Conservation (phyloP, 2,888 invertebrate species). For the Lagria hirta region DNA sequence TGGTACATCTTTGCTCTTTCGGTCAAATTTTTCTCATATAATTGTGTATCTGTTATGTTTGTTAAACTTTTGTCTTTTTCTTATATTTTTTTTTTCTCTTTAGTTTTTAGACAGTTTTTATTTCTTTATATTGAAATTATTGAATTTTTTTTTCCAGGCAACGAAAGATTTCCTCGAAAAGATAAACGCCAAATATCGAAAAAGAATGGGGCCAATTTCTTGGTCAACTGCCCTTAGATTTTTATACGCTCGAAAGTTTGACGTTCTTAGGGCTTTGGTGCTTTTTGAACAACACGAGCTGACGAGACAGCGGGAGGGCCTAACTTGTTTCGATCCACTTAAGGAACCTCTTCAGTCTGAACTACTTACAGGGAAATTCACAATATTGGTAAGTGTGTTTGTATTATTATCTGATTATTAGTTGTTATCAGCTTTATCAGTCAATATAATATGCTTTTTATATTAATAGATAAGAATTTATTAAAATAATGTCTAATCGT, state of each 20-base stretch:
- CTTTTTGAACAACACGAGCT: slow-evolving; percentile 93
- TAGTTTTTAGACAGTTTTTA: no score
- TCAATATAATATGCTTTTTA: no score
- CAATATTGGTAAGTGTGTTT: slow-evolving; percentile 75
- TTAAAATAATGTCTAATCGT: not conserved
- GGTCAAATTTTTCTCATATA: no score
- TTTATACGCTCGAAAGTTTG: slow-evolving; percentile 91
- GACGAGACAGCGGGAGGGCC: slow-evolving; percentile 82
- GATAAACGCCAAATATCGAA: slow-evolving; percentile 65
- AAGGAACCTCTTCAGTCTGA: slow-evolving; percentile 83
- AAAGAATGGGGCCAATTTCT: slow-evolving; percentile 63
- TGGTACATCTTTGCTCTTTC: no score
- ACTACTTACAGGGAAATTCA: slow-evolving; percentile 92
- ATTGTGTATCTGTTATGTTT: no score
- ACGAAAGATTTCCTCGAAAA: slow-evolving; percentile 80
- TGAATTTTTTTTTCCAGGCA: slow-evolving; percentile 61
- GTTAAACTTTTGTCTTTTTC: no score
- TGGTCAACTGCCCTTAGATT: slow-evolving; percentile 93
- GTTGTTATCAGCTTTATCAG: not conserved
- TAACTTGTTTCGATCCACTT: slow-evolving; percentile 79
- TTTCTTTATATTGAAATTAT: slow-evolving; percentile 11
- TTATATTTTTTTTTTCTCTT: no score
- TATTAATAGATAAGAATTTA: slow-evolving; percentile 2
- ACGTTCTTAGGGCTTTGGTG: slow-evolving; percentile 83
- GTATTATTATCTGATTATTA: slow-evolving; percentile 26